Base-by-base conservation (phyloP, 2,797 vertebrate species). In the Columba guinea region DNA sequence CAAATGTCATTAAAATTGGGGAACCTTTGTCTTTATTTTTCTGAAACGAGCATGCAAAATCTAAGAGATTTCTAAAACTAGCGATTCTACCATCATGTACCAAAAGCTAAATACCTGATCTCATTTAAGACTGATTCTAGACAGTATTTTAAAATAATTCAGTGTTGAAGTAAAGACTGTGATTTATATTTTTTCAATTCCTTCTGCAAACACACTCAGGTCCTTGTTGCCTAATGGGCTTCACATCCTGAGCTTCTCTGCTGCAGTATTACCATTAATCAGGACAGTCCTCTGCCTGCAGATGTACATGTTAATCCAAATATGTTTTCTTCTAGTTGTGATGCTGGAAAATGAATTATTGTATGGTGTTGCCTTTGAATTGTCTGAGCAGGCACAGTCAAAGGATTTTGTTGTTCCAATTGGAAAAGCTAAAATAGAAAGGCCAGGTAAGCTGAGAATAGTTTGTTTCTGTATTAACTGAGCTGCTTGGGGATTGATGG, bases 371-470 rank as follows among this genome's bases (percentile, higher is more conserved):
- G 97, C 99, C 74, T 99, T 99, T 90, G 99, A 99, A 97, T 93
- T 99, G 97, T 98, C 99, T 1, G 98, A 99, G 41, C 98, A 99
- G 94, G 97, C 98, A 5, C 98, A 98, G 93, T 99, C 99, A 71
- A 99, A 99, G 98, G 99, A 99, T 88, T 99, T 99, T 59, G 73
- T 98, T 81, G 34, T 99, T 97, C 99, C 99, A 68, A 99, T 99
- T 76, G 99, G 99, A 95, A 99, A 99, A 98, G 99, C 99, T 94
- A 99, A 99, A 97, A 35, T 99, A n/a, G 99, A 99, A 98, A 98
- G 98, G 95, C 96, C 88, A 98, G 99, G 99, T 99, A 97, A 97
- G 98, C 16, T 52, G 35, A 35, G 17, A 64, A 55, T 62, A 6
- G 3, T 82, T 86, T 87, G 27, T 41, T 64, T 88, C 28, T 7